Evolutionary conservation across 2,113 vertebrate genomes (phyloP).

Genomic region (Columbina picui): DNA sequence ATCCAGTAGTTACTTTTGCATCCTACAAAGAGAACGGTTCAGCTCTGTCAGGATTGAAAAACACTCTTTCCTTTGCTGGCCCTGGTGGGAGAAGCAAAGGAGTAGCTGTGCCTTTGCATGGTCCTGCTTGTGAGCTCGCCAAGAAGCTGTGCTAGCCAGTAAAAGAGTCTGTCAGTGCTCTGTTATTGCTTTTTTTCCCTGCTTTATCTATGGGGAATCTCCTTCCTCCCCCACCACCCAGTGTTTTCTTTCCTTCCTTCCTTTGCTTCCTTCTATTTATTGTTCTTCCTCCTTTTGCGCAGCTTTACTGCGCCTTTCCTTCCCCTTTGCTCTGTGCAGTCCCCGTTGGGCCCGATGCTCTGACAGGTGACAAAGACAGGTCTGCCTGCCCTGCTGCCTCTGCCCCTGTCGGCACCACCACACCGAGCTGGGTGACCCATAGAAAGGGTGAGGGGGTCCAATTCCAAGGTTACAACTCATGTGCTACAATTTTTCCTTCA

Average conservation of each 20-base stretch:
- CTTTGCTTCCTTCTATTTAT: not conserved
- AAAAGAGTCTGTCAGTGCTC: not conserved
- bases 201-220: slow-evolving; percentile 7
- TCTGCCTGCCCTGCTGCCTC: not conserved
- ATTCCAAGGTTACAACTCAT: not conserved
- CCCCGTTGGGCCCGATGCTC: not conserved
- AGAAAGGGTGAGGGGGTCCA: not conserved
- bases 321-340: not conserved
- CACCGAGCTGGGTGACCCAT: not conserved
- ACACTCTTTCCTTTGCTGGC: not conserved
- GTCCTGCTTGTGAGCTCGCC: not conserved
- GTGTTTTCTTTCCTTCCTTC: not conserved
- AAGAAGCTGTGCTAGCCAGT: slow-evolving; percentile 14
- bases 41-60: slow-evolving; percentile 11
- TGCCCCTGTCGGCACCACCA: not conserved
- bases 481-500: not conserved
- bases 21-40: slow-evolving; percentile 10
- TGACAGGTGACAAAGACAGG: not conserved
- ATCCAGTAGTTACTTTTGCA: not conserved
- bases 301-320: not conserved
- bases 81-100: slow-evolving; percentile 3
- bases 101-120: slow-evolving; percentile 9
- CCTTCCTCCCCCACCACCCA: not conserved
- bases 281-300: not conserved
- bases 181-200: not conserved